A percentile compares a stretch with the other conserved stretches of the same genome.
These are phyloP conservation scores for Drosophila punjabiensis DNA, from an alignment of 1,140 invertebrate genomes.

Conservation along the genomic window DNA sequence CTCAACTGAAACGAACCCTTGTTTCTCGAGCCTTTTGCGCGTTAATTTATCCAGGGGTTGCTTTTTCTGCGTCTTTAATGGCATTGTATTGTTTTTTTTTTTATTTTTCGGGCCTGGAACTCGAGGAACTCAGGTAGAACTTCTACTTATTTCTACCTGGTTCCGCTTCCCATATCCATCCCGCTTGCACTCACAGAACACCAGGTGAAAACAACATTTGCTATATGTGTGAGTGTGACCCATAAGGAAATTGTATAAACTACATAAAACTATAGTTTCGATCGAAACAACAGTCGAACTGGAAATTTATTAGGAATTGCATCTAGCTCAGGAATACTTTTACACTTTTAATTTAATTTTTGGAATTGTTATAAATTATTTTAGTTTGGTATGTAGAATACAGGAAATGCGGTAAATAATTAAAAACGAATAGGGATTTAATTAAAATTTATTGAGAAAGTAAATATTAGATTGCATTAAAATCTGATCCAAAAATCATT, in stretches of 20 bases:
- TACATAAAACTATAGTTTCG: slow-evolving; percentile 5
- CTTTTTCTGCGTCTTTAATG: slow-evolving; percentile 59
- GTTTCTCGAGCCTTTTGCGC: slow-evolving; percentile 51
- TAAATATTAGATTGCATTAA: not conserved
- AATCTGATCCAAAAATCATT: too few relatives aligned
- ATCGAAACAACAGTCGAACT: slow-evolving; percentile 30
- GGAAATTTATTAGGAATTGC: slow-evolving; percentile 16
- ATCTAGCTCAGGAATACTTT: slow-evolving; percentile 9
- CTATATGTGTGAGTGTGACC: not conserved
- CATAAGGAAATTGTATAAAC: slow-evolving; percentile 6
- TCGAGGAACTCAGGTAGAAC: slow-evolving; percentile 56
- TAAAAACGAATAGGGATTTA: not conserved
- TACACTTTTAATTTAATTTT: not conserved
- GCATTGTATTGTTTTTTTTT: slow-evolving; percentile 24
- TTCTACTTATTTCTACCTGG: slow-evolving; percentile 57
- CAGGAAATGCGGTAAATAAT: not conserved
- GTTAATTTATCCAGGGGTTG: slow-evolving; percentile 77
- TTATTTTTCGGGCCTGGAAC: slow-evolving; percentile 1
- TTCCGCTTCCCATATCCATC: slow-evolving; percentile 15
- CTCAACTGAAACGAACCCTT: slow-evolving; percentile 21
- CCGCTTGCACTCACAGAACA: slow-evolving; percentile 1
- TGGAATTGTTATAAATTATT: not conserved
- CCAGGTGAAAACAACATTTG: slow-evolving; percentile 10
- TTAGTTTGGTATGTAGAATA: not conserved
- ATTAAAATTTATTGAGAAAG: not conserved